phyloP scores from a whole-genome alignment of 2,888 invertebrate genomes.

The Campopleginae sp. region DNA sequence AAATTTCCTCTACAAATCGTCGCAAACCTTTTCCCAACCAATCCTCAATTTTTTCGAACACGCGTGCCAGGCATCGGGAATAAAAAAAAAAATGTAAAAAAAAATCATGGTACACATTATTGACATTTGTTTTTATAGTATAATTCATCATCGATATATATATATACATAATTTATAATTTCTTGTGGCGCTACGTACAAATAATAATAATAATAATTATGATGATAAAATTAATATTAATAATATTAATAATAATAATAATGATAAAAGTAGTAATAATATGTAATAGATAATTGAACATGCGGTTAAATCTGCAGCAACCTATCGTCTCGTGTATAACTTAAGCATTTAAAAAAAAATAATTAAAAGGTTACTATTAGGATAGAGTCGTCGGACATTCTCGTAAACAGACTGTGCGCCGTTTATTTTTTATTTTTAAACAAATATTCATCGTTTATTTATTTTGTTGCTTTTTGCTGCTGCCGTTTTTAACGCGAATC shows the following conservation, averaged over 20 bases:
- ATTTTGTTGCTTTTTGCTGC: not conserved
- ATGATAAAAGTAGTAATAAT: constrained; percentile 61
- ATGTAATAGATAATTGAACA: constrained; percentile 70
- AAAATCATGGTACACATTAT: constrained; percentile 15
- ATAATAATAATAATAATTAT: constrained; percentile 78
- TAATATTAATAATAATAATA: constrained; percentile 75
- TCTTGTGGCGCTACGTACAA: constrained; percentile 78
- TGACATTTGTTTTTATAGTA: constrained; percentile 63
- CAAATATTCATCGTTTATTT: too few relatives aligned
- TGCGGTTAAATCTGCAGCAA: constrained; percentile 70
- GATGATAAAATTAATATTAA: constrained; percentile 67
- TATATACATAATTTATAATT: constrained; percentile 82
- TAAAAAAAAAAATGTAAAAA: too few relatives aligned
- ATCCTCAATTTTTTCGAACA: too few relatives aligned
- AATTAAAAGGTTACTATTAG: constrained; percentile 68
- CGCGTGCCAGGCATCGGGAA: too few relatives aligned
- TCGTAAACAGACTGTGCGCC: constrained; percentile 43
- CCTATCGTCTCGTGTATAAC: constrained; percentile 71
- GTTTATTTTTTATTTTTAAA: constrained; percentile 30
- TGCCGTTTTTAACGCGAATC: constrained; percentile 51
- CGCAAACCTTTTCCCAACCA: too few relatives aligned
- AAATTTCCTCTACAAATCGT: too few relatives aligned
- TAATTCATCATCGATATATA: constrained; percentile 73
- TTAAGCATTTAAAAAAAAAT: constrained; percentile 70
- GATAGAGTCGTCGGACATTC: constrained; percentile 49